Conservation (phyloP, 1,140 invertebrate genomes). For the Nephotettix cincticeps region DNA sequence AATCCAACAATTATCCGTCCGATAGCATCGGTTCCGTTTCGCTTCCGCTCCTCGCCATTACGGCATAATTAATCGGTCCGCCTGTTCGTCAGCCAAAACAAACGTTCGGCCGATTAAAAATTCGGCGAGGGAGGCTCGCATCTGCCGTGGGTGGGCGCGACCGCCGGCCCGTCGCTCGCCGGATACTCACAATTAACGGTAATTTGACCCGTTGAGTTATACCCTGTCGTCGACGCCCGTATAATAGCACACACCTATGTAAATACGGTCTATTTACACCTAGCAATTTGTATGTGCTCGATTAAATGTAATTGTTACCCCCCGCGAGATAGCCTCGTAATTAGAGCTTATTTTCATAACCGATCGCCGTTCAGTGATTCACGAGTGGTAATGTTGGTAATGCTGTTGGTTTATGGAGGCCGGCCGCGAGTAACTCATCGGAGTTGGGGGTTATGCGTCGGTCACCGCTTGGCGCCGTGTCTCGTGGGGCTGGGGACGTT, state of each 20-base stretch:
- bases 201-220: slow-evolving; percentile 21
- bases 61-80: neutral
- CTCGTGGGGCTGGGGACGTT: no score
- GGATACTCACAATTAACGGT: slow-evolving; percentile 22
- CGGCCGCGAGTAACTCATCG: neutral
- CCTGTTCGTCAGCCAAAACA: neutral
- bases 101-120: slow-evolving; percentile 5
- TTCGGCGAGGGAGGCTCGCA: slow-evolving; percentile 13
- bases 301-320: slow-evolving; percentile 5
- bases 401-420: neutral
- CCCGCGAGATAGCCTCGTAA: neutral
- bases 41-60: neutral
- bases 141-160: slow-evolving; percentile 23
- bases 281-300: slow-evolving; percentile 10
- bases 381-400: neutral
- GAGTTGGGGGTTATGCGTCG: no score
- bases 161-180: neutral
- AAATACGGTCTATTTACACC: slow-evolving; percentile 27
- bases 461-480: no score
- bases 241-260: slow-evolving; percentile 23
- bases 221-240: slow-evolving; percentile 13
- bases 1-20: neutral
- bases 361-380: neutral
- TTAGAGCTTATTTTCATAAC: slow-evolving; percentile 5
- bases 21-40: neutral